These are phyloP conservation scores for Choristoneura fumiferana DNA, from an alignment of 1,140 invertebrate species.

Conservation along the genomic window DNA sequence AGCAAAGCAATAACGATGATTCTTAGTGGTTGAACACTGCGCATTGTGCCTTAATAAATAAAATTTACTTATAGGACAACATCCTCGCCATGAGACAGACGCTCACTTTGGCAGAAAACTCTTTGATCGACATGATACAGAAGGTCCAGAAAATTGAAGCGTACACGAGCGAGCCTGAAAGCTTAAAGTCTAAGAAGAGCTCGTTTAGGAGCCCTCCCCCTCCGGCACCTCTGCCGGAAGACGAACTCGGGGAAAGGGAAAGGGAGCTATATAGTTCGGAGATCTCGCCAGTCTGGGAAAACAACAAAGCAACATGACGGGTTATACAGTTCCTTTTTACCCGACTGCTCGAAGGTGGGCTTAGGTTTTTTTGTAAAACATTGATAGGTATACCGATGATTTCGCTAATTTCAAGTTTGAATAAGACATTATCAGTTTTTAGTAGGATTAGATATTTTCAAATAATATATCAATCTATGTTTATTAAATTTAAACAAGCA, in stretches of 20 bases:
- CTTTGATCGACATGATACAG: constrained; percentile 33
- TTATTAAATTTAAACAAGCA: too few species aligned
- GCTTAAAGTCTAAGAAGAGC: constrained; percentile 35
- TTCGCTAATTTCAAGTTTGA: too few species aligned
- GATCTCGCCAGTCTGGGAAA: background rate
- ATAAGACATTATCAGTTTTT: too few species aligned
- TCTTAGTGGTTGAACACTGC: too few species aligned
- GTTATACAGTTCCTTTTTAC: background rate
- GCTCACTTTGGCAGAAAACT: constrained; percentile 37
- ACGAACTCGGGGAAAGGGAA: background rate
- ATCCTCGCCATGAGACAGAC: constrained; percentile 40
- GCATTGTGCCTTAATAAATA: too few species aligned
- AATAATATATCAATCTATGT: too few species aligned
- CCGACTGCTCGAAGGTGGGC: too few species aligned
- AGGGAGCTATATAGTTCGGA: background rate
- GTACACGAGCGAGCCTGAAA: constrained; percentile 28
- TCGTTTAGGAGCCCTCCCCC: constrained; percentile 22
- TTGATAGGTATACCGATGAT: too few species aligned
- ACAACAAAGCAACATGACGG: too few species aligned
- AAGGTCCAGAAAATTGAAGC: constrained; percentile 45
- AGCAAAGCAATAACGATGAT: too few species aligned
- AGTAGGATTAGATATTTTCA: too few species aligned
- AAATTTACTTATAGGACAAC: constrained; percentile 42
- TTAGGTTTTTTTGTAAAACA: too few species aligned
- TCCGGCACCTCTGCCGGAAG: constrained; percentile 25